Base-by-base conservation (phyloP, 2,888 invertebrate genomes). In the Pseudeuparius sepicola region DNA sequence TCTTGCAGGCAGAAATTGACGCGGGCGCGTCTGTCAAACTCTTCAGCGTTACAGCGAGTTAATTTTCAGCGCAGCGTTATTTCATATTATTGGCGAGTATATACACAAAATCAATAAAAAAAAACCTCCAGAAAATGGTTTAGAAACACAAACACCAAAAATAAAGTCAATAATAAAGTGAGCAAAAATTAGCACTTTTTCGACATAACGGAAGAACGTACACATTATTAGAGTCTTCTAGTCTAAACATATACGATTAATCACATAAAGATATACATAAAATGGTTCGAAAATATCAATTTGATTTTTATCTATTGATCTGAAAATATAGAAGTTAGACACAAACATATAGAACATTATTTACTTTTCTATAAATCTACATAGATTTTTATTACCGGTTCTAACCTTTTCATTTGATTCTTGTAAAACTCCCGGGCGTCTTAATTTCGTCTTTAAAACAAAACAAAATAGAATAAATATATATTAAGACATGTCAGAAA, bases 381-480 rank as follows among this genome's bases (percentile, higher is more conserved):
- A 45, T 42, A 44, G 37, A 39, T 36, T 42, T 40, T 45, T 52
- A 49, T 49, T 52, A 49, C 50, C n/a, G n/a, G n/a, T n/a, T 50
- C 78, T 79, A 75, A 84, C 84, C 66, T 82, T 80, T 68, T 74
- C 73, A 17, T 70, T 65, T 45, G 63, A 59, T 40, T 45, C 36
- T 40, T 53, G 56, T 69, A 84, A 71, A 75, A 78, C 81, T 65
- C 84, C 85, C 61, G 83, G 83, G 64, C 84, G 80, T 66, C 71
- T 73, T 66, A 72, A 41, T 63, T 70, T 73, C 64, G 60, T 68
- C 73, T 73, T 73, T 70, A 71, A 73, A 72, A 68, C 66, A 70
- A 67, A 67, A 68, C 68, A 63, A 67, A 41, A 38, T 41, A 49
- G 45, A 48, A 36, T 40, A 51, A 53, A 52, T n/a, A 7, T 20